phyloP scores from a whole-genome alignment of 2,113 vertebrate species.

The Perccottus glenii region DNA sequence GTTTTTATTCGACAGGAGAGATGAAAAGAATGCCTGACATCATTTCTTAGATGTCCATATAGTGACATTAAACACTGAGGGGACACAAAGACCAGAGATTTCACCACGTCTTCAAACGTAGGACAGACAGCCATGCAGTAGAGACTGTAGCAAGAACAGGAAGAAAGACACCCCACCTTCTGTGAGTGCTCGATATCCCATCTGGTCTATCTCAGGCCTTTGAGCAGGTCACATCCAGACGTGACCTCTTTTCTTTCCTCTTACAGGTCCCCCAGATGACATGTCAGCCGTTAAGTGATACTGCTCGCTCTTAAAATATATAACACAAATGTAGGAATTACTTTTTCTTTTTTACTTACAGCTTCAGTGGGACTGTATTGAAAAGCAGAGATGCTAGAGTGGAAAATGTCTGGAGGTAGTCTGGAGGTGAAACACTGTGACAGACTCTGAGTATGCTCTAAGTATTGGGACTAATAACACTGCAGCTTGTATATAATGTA shows the following conservation, averaged over 20 bases:
- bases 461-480: slow-evolving; percentile 43
- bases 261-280: slow-evolving; percentile 43
- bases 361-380: slow-evolving; percentile 60
- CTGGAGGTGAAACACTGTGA: slow-evolving; percentile 53
- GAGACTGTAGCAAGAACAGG: slow-evolving; percentile 4
- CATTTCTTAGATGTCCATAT: not conserved
- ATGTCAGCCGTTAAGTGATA: slow-evolving; percentile 71
- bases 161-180: slow-evolving; percentile 23
- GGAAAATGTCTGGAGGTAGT: slow-evolving; percentile 50
- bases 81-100: slow-evolving; percentile 29
- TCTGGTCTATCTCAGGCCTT: slow-evolving; percentile 72
- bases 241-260: slow-evolving; percentile 68
- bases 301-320: slow-evolving; percentile 43
- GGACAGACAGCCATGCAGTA: slow-evolving; percentile 13
- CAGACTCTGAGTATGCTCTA: slow-evolving; percentile 46
- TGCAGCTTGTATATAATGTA: slow-evolving; percentile 38
- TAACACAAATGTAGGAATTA: slow-evolving; percentile 31
- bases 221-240: slow-evolving; percentile 63
- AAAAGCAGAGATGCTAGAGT: slow-evolving; percentile 56
- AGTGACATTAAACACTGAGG: slow-evolving; percentile 1
- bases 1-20: not conserved
- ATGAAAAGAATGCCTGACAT: slow-evolving; percentile 2
- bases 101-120: slow-evolving; percentile 30
- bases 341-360: not conserved
- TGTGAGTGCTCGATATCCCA: slow-evolving; percentile 37